Base-by-base conservation (phyloP, 2,797 vertebrate species). In the Poeciliopsis presidionis region DNA sequence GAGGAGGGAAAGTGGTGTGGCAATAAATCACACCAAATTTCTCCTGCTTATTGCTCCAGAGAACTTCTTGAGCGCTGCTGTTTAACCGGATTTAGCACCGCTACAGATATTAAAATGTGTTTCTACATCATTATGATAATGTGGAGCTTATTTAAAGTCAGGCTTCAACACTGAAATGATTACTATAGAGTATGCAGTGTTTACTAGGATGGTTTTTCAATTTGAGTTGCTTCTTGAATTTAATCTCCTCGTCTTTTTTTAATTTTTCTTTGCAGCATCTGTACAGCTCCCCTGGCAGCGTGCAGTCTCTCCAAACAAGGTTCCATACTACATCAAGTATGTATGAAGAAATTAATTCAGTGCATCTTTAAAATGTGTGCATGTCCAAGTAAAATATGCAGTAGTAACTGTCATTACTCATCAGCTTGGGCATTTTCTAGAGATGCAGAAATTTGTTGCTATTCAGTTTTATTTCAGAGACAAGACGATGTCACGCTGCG, bases 311-410 rank as follows among this genome's bases (percentile, higher is more conserved):
- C 97, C 97, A 91, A 99, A 99, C 94, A 99, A 98, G 96, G 98
- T 99, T 91, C 98, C 98, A 88, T 99, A 99, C 93, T 99, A 99
- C 85, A 99, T 99, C 96, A 99, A 99, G 98, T 99, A 98, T 97
- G 98, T 97, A 77, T 61, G 78, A 86, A 88, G 81, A 84, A 85
- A 86, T 59, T 36, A 12, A 43, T 78, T 36, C 39, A 57, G 33
- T 85, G 73, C 51, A 7, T 82, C 75, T 79, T 5, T 43, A 49
- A 81, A 70, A 74, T 78, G 46, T 71, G 8, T 77, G 6, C 65
- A 45, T 75, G 70, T 63, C 2, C 83, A 30, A 77, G 13, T 47
- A 70, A 39, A 57, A 80, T 77, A 25, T 77, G 70, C 33, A 70
- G 20, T 28, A 45, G 45, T 59, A 36, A 47, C 18, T 36, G 61